Conservation (phyloP, 30 jellyfish, hydroid and myxozoan genomes). For the Aurelia coerulea region DNA sequence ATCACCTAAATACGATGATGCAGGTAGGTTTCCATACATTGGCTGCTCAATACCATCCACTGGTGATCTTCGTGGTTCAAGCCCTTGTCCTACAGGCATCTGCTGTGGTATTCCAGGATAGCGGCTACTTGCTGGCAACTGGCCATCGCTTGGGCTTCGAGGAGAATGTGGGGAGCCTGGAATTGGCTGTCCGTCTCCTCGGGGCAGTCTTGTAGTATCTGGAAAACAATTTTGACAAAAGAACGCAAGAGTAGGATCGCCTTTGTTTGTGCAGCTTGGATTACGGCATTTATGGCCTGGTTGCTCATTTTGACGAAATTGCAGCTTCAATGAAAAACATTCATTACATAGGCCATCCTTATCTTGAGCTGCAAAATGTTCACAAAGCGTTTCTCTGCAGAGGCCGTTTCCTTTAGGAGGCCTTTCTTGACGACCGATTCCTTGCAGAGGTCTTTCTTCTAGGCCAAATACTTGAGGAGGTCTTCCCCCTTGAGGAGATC, state of each 20-base stretch:
- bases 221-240: constrained; percentile 1
- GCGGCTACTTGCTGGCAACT: neutral
- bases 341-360: constrained; percentile 68
- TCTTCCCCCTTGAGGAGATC: too few relatives aligned
- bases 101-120: neutral
- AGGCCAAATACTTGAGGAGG: too few relatives aligned
- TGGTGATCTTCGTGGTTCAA: neutral
- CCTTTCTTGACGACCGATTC: too few relatives aligned
- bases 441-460: too few relatives aligned
- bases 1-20: neutral
- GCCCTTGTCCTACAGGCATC: too few relatives aligned
- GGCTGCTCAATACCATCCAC: constrained; percentile 2
- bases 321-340: constrained; percentile 38
- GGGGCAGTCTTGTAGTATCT: neutral
- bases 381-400: constrained; percentile 43
- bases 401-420: neutral
- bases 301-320: neutral
- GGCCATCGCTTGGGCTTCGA: neutral
- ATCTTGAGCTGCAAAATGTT: constrained; percentile 34
- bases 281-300: constrained; percentile 5
- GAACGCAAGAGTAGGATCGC: neutral
- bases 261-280: neutral
- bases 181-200: neutral
- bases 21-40: neutral
- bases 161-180: neutral